Evolutionary conservation across 2,888 invertebrate genomes (phyloP).

Genomic region (Ellobium chinense): DNA sequence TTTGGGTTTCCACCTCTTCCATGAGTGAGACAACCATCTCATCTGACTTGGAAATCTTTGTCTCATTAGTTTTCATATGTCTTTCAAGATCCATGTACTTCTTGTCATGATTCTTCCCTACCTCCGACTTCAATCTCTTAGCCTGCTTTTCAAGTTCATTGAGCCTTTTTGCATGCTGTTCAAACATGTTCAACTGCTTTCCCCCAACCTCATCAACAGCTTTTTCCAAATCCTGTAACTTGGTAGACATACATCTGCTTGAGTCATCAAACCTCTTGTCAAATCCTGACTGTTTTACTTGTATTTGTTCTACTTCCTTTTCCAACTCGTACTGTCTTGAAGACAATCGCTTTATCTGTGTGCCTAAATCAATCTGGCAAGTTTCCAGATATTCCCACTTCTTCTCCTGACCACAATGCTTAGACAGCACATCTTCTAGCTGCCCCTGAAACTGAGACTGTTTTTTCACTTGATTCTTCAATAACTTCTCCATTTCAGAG

Average conservation of each 20-base stretch:
- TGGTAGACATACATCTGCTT: too few relatives aligned
- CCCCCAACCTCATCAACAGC: too few relatives aligned
- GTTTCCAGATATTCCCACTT: not conserved
- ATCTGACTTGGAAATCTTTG: not conserved
- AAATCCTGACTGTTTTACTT: not conserved
- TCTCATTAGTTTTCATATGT: not conserved
- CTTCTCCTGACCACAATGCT: not conserved
- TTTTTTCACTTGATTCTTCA: not conserved
- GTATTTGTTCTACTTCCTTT: not conserved
- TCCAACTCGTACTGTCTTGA: not conserved
- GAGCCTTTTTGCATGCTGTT: not conserved
- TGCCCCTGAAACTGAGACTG: not conserved
- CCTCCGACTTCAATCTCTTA: not conserved
- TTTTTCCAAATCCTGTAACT: too few relatives aligned
- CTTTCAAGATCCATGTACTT: not conserved
- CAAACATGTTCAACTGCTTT: too few relatives aligned
- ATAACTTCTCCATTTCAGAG: not conserved
- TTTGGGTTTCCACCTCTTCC: not conserved
- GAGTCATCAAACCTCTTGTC: not conserved
- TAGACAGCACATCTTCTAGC: not conserved
- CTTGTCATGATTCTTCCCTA: not conserved
- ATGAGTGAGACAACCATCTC: not conserved
- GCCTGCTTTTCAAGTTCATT: not conserved
- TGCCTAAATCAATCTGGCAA: not conserved
- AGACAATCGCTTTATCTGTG: not conserved